phyloP scores from a whole-genome alignment of 2,797 vertebrate species.

The Squalus acanthias region DNA sequence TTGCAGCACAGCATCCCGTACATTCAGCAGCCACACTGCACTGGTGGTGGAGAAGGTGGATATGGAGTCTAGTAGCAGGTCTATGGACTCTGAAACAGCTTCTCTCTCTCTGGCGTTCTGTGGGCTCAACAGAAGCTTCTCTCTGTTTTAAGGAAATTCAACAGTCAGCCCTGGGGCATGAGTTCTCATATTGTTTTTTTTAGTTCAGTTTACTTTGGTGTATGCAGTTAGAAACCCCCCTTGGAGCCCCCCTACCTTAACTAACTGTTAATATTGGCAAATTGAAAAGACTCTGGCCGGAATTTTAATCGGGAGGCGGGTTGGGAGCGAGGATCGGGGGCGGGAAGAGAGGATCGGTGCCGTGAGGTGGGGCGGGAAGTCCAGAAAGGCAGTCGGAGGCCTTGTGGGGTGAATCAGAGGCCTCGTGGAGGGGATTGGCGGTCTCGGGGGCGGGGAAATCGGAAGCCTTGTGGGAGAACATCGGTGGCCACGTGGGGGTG shows the following conservation, averaged over 20 bases:
- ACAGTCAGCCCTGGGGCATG: too few relatives aligned
- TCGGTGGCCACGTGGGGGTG: too few relatives aligned
- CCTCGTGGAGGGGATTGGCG: too few relatives aligned
- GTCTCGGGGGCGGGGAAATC: too few relatives aligned
- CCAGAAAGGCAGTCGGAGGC: too few relatives aligned
- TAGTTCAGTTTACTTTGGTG: background rate
- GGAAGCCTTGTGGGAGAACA: too few relatives aligned
- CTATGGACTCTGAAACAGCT: background rate
- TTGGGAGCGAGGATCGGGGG: too few relatives aligned
- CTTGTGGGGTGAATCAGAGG: too few relatives aligned
- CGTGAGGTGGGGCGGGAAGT: too few relatives aligned
- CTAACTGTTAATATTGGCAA: background rate
- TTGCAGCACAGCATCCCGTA: too few relatives aligned
- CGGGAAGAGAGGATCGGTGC: background rate
- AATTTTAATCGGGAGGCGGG: too few relatives aligned
- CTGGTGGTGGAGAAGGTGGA: background rate
- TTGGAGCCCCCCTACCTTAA: background rate
- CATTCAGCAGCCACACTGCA: too few relatives aligned
- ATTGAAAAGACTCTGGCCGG: background rate
- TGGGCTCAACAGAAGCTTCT: background rate
- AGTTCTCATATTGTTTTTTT: background rate
- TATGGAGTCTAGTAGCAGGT: background rate
- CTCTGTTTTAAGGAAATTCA: background rate
- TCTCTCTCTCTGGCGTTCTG: background rate
- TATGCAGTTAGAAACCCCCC: background rate